Conservation (phyloP, 2,113 vertebrate genomes). For the Copsychus sechellarum region DNA sequence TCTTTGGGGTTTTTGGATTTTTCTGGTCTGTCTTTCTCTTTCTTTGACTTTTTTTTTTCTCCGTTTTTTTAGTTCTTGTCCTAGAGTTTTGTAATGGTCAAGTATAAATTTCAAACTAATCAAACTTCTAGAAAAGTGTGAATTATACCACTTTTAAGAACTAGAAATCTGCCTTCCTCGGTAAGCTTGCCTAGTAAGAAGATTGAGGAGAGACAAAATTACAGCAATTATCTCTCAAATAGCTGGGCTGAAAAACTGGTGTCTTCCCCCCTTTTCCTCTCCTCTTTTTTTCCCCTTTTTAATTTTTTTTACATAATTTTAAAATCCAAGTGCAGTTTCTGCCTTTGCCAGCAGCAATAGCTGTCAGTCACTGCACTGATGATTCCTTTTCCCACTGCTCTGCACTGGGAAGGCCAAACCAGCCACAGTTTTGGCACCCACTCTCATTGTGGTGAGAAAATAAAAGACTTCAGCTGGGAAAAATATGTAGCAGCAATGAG, state of each 20-base stretch:
- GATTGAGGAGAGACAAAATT: conserved; percentile 31
- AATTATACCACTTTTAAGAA: not conserved
- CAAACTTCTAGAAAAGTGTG: not conserved
- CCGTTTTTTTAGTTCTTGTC: not conserved
- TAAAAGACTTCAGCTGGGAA: not conserved
- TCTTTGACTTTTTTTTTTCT: not conserved
- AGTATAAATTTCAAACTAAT: conserved; percentile 28
- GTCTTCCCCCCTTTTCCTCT: not conserved
- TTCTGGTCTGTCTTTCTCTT: not conserved
- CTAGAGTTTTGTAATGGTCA: not conserved
- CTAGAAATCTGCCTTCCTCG: not conserved
- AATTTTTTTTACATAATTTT: not conserved
- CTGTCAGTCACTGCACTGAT: not conserved
- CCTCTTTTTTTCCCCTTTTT: not conserved
- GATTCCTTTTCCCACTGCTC: not conserved
- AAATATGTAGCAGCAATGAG: not conserved
- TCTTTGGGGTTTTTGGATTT: not conserved
- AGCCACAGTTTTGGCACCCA: not conserved
- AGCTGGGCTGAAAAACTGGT: not conserved
- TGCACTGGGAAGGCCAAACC: not conserved
- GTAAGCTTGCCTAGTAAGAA: not conserved
- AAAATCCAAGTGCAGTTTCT: not conserved
- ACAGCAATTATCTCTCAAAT: conserved; percentile 25
- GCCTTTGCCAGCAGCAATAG: not conserved
- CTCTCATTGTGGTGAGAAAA: not conserved